Base-by-base conservation (phyloP, 2,888 invertebrate species). In the Dolichopus griseipennis region DNA sequence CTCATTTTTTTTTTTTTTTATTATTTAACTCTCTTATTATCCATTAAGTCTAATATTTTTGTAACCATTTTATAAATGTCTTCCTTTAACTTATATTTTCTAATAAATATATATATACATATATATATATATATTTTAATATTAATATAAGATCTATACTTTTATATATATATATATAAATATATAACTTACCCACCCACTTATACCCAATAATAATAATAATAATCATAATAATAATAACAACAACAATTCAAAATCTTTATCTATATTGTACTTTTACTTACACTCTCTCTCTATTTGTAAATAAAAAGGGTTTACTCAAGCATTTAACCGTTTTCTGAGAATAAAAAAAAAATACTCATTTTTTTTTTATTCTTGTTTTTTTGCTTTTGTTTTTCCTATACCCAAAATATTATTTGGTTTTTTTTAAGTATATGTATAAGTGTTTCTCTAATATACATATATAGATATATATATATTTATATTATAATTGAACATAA, bases 1-100 rank as follows among this genome's bases (percentile, higher is more conserved):
- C n/a, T n/a, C n/a, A n/a, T n/a, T n/a, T n/a, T n/a, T n/a, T n/a
- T n/a, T n/a, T n/a, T n/a, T 15, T 9, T 52, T 52, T 52, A 52
- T 52, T 52, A n/a, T n/a, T 52, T 52, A 52, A 52, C 52, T 52
- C 52, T 52, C 52, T 52, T 52, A 52, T 52, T 52, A 52, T 52
- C 52, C 52, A 52, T 52, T 52, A 52, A 52, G 52, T 12, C 9
- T 52, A 52, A 52, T 52, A 52, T 18, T 52, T n/a, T 52, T 52
- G 52, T 52, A 52, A 52, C 52, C 52, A 52, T 52, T 52, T 52
- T 52, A 52, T 52, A 52, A n/a, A 52, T 52, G 52, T 52, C n/a
- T n/a, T 52, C 52, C 37, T 37, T 18, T 52, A n/a, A 52, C 52
- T 12, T 52, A 52, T 52, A 52, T 52, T 2, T n/a, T n/a, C n/a